phyloP scores from a whole-genome alignment of 2,888 invertebrate genomes.

The Balanococcus diminutus region DNA sequence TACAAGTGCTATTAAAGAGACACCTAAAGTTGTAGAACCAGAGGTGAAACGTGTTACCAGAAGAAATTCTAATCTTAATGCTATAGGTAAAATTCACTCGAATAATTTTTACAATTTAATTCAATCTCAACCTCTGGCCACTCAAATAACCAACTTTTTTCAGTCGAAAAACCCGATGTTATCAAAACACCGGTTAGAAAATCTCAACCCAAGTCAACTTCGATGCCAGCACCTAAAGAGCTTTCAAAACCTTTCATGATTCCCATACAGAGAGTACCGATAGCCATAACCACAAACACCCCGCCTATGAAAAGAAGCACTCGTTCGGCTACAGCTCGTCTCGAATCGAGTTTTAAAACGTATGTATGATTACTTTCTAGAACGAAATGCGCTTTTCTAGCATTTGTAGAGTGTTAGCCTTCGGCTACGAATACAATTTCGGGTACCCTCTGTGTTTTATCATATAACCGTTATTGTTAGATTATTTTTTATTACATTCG shows the following conservation, averaged over 20 bases:
- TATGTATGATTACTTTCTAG: constrained; percentile 7
- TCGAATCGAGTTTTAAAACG: constrained; percentile 8
- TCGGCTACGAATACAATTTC: background rate
- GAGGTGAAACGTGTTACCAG: constrained; percentile 8
- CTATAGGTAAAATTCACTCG: background rate
- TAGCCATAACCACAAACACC: background rate
- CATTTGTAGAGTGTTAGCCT: background rate
- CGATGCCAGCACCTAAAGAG: background rate
- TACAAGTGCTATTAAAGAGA: background rate
- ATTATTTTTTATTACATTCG: background rate
- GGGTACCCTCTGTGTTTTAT: background rate
- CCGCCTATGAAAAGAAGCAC: constrained; percentile 63
- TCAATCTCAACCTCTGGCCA: background rate
- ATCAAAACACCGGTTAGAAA: background rate
- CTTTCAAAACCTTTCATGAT: background rate
- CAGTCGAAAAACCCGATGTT: background rate
- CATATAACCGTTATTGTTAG: background rate
- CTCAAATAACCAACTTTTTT: background rate
- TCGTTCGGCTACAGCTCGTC: constrained; percentile 58
- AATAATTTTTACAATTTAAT: background rate
- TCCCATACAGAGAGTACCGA: background rate
- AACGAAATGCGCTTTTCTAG: constrained; percentile 1
- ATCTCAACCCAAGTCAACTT: background rate
- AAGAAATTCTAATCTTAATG: constrained; percentile 20
- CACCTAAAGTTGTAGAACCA: background rate